phyloP scores from a whole-genome alignment of 2,888 invertebrate genomes.

The Neoscelio sp. region DNA sequence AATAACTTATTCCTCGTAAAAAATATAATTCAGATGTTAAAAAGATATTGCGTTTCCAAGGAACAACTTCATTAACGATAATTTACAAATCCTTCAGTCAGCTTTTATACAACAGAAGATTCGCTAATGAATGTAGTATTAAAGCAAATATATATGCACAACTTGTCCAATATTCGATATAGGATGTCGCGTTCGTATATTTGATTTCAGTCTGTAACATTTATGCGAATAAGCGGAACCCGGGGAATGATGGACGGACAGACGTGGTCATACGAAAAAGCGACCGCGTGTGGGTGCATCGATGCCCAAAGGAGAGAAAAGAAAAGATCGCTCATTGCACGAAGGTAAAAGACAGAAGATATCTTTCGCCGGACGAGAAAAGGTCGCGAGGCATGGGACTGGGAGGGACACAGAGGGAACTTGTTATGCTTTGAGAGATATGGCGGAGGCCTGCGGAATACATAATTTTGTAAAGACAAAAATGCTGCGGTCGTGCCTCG shows the following conservation, averaged over 20 bases:
- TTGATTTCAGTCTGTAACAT: constrained; percentile 66
- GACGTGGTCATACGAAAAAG: constrained; percentile 64
- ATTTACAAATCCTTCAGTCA: constrained; percentile 64
- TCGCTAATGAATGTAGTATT: constrained; percentile 65
- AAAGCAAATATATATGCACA: constrained; percentile 63
- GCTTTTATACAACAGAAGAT: constrained; percentile 60
- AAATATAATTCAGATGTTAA: constrained; percentile 60
- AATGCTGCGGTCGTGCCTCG: constrained; percentile 82
- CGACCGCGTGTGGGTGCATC: constrained; percentile 63
- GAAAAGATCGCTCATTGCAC: constrained; percentile 23
- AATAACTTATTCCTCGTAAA: constrained; percentile 62
- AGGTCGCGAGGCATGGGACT: constrained; percentile 66
- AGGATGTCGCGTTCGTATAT: constrained; percentile 66
- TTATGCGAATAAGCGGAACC: constrained; percentile 62
- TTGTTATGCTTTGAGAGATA: constrained; percentile 83
- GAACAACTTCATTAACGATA: constrained; percentile 66
- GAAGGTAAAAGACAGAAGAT: constrained; percentile 60
- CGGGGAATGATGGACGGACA: constrained; percentile 64
- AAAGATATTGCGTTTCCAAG: constrained; percentile 56
- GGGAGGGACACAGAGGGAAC: constrained; percentile 79
- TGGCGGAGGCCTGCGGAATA: constrained; percentile 83
- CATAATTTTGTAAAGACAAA: constrained; percentile 83
- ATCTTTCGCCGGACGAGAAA: constrained; percentile 66
- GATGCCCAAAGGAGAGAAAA: constrained; percentile 43
- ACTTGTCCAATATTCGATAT: constrained; percentile 61